Base-by-base conservation (phyloP, 2,888 invertebrate species). In the Conus canariensis region DNA sequence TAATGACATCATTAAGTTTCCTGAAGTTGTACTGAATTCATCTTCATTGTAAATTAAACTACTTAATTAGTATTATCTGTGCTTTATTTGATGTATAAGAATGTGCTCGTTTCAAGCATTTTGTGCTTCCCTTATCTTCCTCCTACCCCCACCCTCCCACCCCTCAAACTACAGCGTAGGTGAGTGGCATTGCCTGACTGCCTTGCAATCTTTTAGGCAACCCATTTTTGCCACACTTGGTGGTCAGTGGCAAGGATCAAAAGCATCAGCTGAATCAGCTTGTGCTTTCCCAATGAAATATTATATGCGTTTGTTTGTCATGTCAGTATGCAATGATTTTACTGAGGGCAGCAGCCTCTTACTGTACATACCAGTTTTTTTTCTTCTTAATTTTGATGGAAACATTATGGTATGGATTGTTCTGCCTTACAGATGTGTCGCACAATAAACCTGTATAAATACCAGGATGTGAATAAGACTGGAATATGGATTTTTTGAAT, bases 311-410 rank as follows among this genome's bases (percentile, higher is more conserved):
- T 83, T 16, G 16, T 83, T 22, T 83, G 56, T 83, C 10, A 25
- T 83, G 56, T 19, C 9, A 9, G 58, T 56, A 58, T 83, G 58
- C 82, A 83, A 25, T 80, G 77, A 30, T 80, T 80, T 83, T 83
- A 83, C 82, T 22, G 58, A 83, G 82, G 58, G 82, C 82, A 83
- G 82, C 82, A 83, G 56, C 82, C 82, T 83, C 22, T 58, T 10
- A 83, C 58, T 83, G 56, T 58, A 83, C 58, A 58, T 83, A 83
- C 82, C 16, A 19, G 5, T 56, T 58, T 16, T 12, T 30, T 30
- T 30, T 14, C 22, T 30, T 16, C 30, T 30, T 30, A 14, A 30
- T 30, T 16, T 16, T 25, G 77, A 10, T 80, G 19, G 30, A 58
- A 58, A 58, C 25, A 12, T 58, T 83, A 58, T 25, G 10, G 56